Conservation (phyloP, 2,797 vertebrate genomes). For the Gorsachius magnificus region DNA sequence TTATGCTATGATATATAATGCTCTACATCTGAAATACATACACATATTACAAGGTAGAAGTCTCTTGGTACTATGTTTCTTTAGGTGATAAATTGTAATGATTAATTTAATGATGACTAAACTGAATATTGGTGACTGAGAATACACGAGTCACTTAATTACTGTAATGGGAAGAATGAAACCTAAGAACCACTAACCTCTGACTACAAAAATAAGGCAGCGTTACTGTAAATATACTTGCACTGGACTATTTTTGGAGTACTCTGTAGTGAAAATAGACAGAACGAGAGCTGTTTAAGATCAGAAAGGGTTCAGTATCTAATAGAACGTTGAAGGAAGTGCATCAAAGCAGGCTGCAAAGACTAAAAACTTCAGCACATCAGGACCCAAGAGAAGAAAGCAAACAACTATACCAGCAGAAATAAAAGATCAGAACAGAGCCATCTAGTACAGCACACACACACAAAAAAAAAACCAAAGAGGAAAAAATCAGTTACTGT, state of each 20-base stretch:
- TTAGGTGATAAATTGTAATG: neutral
- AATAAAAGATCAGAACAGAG: neutral
- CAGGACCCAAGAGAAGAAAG: slow-evolving; percentile 24
- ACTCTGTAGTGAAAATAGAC: neutral
- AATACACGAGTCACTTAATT: neutral
- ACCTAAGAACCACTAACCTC: neutral
- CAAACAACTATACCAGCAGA: neutral
- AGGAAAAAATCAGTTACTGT: neutral
- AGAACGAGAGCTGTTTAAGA: neutral
- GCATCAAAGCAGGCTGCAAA: neutral
- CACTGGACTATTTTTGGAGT: neutral
- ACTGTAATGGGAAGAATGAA: neutral
- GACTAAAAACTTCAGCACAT: slow-evolving; percentile 3
- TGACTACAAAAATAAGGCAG: neutral
- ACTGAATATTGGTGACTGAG: neutral
- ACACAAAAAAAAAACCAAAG: neutral
- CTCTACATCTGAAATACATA: neutral
- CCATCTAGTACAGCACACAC: neutral
- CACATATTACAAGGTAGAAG: neutral
- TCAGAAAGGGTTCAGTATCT: neutral
- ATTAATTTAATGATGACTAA: neutral
- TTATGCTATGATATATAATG: neutral
- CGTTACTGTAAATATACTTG: neutral
- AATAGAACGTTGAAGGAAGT: neutral
- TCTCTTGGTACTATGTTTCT: neutral